These are phyloP conservation scores for Sycobia sp. DNA, from an alignment of 1,140 invertebrate species.

Conservation along the genomic window DNA sequence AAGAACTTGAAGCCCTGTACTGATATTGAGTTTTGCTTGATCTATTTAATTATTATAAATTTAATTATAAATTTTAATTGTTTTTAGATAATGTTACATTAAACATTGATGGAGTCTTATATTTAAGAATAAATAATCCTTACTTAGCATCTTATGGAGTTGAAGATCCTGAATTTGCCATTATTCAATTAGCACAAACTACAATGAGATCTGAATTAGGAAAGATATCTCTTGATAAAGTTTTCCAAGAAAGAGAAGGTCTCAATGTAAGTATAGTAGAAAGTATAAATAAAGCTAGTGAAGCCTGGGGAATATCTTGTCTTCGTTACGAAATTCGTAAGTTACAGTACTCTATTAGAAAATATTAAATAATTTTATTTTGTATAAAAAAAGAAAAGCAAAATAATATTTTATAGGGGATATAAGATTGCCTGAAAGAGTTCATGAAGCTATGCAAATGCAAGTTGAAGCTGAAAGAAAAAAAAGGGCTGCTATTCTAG, in stretches of 20 bases:
- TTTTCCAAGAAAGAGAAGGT: slow-evolving; percentile 95
- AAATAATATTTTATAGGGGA: slow-evolving; percentile 72
- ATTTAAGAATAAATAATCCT: slow-evolving; percentile 91
- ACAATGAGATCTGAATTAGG: slow-evolving; percentile 99
- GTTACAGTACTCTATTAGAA: slow-evolving; percentile 45
- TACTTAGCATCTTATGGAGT: slow-evolving; percentile 97
- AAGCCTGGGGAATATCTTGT: slow-evolving; percentile 97
- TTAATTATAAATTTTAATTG: not conserved
- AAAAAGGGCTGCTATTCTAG: slow-evolving; percentile 94
- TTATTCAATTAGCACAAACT: slow-evolving; percentile 97
- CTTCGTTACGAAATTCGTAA: slow-evolving; percentile 97
- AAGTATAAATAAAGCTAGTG: slow-evolving; percentile 96
- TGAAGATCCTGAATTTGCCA: slow-evolving; percentile 99
- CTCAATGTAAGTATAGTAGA: slow-evolving; percentile 96
- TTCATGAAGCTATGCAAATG: slow-evolving; percentile 99
- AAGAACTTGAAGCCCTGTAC: too few relatives aligned
- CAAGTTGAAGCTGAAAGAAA: slow-evolving; percentile 97
- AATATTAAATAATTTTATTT: not conserved
- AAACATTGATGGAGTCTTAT: slow-evolving; percentile 96
- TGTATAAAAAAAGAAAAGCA: too few relatives aligned
- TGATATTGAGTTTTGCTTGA: slow-evolving; percentile 7
- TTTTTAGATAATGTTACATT: slow-evolving; percentile 90
- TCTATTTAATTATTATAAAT: slow-evolving; percentile 13
- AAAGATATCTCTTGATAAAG: slow-evolving; percentile 96
- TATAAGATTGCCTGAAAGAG: slow-evolving; percentile 87